Evolutionary conservation across 2,888 invertebrate species (phyloP).

Genomic region (Alloscopus bannaensis): DNA sequence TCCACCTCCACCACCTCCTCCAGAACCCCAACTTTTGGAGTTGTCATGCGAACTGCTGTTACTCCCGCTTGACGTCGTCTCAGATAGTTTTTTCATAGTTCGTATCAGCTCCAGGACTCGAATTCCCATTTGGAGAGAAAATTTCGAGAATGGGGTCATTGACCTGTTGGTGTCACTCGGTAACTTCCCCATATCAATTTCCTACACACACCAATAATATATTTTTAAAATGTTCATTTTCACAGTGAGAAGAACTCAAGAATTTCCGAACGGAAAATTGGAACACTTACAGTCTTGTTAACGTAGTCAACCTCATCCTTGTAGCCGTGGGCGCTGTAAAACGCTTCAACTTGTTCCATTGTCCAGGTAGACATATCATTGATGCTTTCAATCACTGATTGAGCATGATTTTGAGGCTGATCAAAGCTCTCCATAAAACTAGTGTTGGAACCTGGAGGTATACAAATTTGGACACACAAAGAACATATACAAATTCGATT

Average conservation of each 20-base stretch:
- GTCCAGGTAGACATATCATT: slow-evolving; percentile 12
- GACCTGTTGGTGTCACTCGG: background rate
- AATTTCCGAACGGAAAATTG: background rate
- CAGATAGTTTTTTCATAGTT: slow-evolving; percentile 21
- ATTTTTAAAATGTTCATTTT: background rate
- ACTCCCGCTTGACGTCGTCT: background rate
- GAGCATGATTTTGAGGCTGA: background rate
- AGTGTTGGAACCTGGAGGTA: background rate
- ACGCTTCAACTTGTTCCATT: slow-evolving; percentile 35
- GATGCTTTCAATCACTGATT: background rate
- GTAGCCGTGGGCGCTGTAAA: slow-evolving; percentile 29
- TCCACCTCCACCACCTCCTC: slow-evolving; percentile 20
- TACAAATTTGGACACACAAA: background rate
- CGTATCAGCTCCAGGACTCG: slow-evolving; percentile 31
- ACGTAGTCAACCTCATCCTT: slow-evolving; percentile 45
- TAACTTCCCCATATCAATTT: slow-evolving; percentile 23
- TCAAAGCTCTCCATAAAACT: background rate
- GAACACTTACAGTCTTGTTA: slow-evolving; percentile 24
- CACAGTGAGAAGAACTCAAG: background rate
- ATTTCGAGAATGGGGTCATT: slow-evolving; percentile 9
- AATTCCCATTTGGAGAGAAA: slow-evolving; percentile 36
- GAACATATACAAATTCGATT: background rate
- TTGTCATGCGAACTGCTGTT: background rate
- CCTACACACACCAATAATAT: slow-evolving; percentile 1
- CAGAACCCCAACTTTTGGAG: slow-evolving; percentile 5